These are phyloP conservation scores for Procambarus clarkii DNA, from an alignment of 1,140 invertebrate genomes.

Conservation along the genomic window DNA sequence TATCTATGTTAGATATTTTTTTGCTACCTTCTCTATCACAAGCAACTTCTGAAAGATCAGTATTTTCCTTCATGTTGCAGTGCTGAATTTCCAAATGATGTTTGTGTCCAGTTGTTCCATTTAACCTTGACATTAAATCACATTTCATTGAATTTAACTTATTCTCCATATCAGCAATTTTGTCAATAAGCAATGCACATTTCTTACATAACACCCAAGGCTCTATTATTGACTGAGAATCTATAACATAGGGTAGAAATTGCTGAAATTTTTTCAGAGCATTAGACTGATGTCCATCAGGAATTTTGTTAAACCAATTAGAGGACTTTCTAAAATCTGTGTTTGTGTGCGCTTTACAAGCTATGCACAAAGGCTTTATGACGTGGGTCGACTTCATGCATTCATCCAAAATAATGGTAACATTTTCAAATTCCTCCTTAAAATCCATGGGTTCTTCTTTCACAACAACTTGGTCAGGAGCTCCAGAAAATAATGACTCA, in stretches of 20 bases:
- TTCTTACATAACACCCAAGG: conserved; percentile 61
- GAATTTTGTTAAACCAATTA: conserved; percentile 49
- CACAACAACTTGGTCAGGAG: conserved; percentile 2
- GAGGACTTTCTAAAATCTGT: conserved; percentile 48
- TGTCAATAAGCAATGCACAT: conserved; percentile 54
- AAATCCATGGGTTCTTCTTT: conserved; percentile 45
- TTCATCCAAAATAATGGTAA: conserved; percentile 53
- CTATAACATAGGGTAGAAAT: conserved; percentile 46
- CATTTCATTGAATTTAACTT: conserved; percentile 49
- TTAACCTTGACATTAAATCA: conserved; percentile 37
- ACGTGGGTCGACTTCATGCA: conserved; percentile 13
- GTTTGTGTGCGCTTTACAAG: conserved; percentile 35
- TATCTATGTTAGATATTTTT: background rate
- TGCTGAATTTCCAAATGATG: background rate
- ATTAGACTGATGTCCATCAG: conserved; percentile 33
- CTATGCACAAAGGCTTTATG: conserved; percentile 55
- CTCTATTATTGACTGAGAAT: conserved; percentile 20
- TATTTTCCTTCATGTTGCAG: background rate
- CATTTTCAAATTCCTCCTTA: conserved; percentile 38
- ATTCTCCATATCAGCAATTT: conserved; percentile 58
- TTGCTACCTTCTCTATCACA: background rate
- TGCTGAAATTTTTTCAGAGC: conserved; percentile 51
- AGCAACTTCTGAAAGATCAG: background rate
- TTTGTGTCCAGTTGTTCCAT: background rate
- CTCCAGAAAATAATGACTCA: background rate